phyloP scores from a whole-genome alignment of 2,797 vertebrate species.

The Sarcoramphus papa region DNA sequence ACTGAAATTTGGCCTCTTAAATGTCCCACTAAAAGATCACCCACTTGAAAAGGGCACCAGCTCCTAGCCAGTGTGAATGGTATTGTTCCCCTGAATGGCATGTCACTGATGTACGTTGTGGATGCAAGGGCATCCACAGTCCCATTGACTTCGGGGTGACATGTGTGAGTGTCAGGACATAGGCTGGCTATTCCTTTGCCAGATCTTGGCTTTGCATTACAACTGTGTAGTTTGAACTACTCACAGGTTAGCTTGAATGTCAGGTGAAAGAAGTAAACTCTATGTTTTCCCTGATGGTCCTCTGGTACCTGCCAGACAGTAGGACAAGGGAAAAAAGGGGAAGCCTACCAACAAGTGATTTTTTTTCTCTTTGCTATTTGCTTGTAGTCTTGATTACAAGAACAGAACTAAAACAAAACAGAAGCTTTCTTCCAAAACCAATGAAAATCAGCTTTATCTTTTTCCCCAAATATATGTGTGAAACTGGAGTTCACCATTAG shows the following conservation, averaged over 20 bases:
- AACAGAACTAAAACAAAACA: background rate
- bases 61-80: background rate
- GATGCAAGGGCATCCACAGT: background rate
- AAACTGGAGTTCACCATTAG: background rate
- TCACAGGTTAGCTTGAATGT: background rate
- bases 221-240: background rate
- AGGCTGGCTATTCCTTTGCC: background rate
- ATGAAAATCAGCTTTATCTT: background rate
- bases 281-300: background rate
- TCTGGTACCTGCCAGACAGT: background rate
- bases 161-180: fast-evolving
- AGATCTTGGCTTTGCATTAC: background rate
- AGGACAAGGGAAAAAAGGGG: background rate
- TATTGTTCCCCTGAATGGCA: background rate
- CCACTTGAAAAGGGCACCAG: background rate
- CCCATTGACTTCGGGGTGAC: background rate
- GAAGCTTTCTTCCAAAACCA: background rate
- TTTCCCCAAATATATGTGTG: background rate
- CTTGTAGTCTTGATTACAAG: background rate
- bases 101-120: fast-evolving
- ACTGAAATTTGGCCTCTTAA: background rate
- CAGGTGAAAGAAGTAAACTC: background rate
- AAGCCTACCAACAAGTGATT: background rate
- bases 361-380: background rate
- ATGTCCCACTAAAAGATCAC: background rate